Base-by-base conservation (phyloP, 2,888 invertebrate genomes). In the Oegoconia quadripuncta region DNA sequence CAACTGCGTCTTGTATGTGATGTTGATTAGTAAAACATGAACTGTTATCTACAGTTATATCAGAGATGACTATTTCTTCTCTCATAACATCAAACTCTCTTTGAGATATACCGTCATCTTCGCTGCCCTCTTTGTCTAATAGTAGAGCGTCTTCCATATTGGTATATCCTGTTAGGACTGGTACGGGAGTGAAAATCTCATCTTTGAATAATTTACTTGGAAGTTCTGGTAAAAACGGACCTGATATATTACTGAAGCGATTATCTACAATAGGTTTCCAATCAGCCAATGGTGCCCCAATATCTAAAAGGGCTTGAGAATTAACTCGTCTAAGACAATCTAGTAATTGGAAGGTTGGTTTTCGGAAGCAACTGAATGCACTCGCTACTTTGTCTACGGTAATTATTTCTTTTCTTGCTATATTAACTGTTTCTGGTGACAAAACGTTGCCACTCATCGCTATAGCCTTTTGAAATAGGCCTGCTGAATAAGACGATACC, bases 261-360 rank as follows among this genome's bases (percentile, higher is more conserved):
- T 74, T 84, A 62, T 95, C 95, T n/a, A 95, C 87, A 7, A 95
- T 90, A 0, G 95, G 95, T 42, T 93, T 93, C 95, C 94, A 94
- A 34, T 89, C 79, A 9, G 78, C 75, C 22, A 90, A 52, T 7
- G 91, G 89, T 37, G 92, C 92, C 15, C 90, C 87, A 36, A 90
- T 86, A 55, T 90, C 89, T 6, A 93, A 82, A 25, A 95, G 76
- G 8, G 89, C 82, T 48, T 90, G 82, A 12, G 89, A 88, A 27
- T 90, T 88, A 0, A 91, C 89, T 50, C 90, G 78, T 56, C 93
- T 88, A 1, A 95, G 78, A 55, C 95, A 95, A 44, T 91, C 89
- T 50, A 95, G 86, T 22, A 95, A 61, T 45, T 89, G 86, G 6
- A 89, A 89, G 0, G 93, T 92, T 1, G 94, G 93, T 62, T 84